Evolutionary conservation across 1,140 invertebrate species (phyloP), one percentile per base, ranked within the genome.

Genomic region (Rhopalosiphum maidis): DNA sequence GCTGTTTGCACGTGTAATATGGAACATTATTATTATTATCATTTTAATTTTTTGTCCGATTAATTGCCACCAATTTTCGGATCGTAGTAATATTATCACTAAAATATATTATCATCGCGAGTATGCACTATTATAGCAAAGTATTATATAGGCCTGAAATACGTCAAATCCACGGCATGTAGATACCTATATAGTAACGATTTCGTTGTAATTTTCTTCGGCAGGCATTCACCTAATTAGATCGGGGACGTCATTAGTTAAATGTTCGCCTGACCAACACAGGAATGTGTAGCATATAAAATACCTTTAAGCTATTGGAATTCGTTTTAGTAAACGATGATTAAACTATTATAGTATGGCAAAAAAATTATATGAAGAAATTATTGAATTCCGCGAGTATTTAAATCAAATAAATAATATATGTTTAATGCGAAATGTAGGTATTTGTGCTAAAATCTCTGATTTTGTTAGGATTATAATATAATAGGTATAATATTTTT

Each of bases 311-410:
- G 23, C 41, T 85, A 85, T 86, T 22, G 46, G 86, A 87, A 87
- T 87, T 87, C 43, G 21, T 87, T 87, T 87, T 35, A 48, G 30
- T 87, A 87, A 87, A 87, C 86, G 43, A 30, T 48, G 46, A 87
- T n/a, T 87, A 87, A n/a, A 83, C 77, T 83, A 37, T 37, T 23
- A 37, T 37, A 37, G 18, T 22, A 22, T 37, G 77, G 22, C 77
- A 83, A 83, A 83, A 46, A 77, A 77, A 77, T 77, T n/a, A 18
- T 77, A 77, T 77, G 30, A 77, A 77, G 60, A n/a, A 18, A n/a
- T n/a, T 18, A 77, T n/a, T n/a, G 60, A 77, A 77, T 77, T 77
- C 60, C 60, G 5, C 4, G 30, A 77, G 60, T 77, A 77, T 77
- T 77, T 77, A 35, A 35, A 18, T 77, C 11, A n/a, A n/a, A 35